phyloP scores from a whole-genome alignment of 92 coral and sea anemone species.

The Scolanthus callimorphus region DNA sequence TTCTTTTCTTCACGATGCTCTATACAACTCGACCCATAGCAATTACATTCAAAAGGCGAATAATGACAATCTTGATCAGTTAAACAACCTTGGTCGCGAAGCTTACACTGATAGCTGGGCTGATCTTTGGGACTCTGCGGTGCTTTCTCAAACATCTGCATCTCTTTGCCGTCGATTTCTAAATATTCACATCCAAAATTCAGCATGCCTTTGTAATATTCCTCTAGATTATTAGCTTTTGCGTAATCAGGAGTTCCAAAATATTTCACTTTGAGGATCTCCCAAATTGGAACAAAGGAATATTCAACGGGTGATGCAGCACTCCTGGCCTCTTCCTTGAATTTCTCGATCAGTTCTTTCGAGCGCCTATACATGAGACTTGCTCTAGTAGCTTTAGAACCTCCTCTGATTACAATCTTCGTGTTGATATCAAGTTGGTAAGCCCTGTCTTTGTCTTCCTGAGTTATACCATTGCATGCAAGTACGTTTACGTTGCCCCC shows the following conservation, averaged over 20 bases:
- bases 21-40: neutral
- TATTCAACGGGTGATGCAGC: neutral
- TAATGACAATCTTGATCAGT: neutral
- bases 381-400: neutral
- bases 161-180: neutral
- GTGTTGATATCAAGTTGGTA: neutral
- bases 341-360: neutral
- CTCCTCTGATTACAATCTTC: neutral
- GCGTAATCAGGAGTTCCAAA: neutral
- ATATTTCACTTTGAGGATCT: neutral
- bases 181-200: neutral
- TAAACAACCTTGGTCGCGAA: neutral
- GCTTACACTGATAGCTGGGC: neutral
- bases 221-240: neutral
- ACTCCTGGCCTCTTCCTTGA: neutral
- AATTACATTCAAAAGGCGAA: neutral
- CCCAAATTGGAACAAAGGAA: neutral
- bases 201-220: neutral
- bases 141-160: neutral
- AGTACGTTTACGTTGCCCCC: too few species aligned
- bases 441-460: neutral
- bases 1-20: neutral
- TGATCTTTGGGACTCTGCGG: neutral
- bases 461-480: neutral
- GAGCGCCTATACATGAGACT: neutral